A percentile compares a stretch with the other conserved stretches of the same genome.
phyloP scores from a whole-genome alignment of 2,888 invertebrate species.

The Chaitophorus viminalis region DNA sequence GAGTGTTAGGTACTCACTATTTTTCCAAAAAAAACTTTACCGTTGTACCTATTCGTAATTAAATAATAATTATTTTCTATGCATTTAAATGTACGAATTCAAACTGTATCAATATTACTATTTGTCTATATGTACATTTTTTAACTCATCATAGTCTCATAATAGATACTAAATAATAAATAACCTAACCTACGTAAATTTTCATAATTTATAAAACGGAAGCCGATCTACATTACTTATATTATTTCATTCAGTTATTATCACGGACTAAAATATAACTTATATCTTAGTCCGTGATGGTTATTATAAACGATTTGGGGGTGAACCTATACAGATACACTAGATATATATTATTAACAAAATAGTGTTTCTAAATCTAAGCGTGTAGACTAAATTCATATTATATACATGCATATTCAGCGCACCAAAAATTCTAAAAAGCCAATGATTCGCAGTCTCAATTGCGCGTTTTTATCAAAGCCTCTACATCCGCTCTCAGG shows the following conservation, averaged over 20 bases:
- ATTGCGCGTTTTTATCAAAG: constrained; percentile 38
- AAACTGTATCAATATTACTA: no score
- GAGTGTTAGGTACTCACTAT: not conserved
- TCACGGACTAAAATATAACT: no score
- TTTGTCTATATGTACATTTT: no score
- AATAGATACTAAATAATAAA: no score
- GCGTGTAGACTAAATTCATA: constrained; percentile 10
- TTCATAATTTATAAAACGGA: not conserved
- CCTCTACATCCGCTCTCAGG: constrained; percentile 67
- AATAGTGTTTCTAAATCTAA: constrained; percentile 30
- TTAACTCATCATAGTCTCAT: no score
- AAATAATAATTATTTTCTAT: not conserved
- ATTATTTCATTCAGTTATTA: not conserved
- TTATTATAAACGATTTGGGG: not conserved
- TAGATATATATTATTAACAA: not conserved
- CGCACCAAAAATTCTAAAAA: constrained; percentile 31
- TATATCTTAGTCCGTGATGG: no score
- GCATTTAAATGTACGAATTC: not conserved
- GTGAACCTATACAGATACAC: not conserved
- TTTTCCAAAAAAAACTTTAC: no score
- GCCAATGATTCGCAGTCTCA: constrained; percentile 56
- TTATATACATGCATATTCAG: constrained; percentile 42
- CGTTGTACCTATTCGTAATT: no score
- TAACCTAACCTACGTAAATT: not conserved
- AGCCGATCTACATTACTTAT: not conserved